These are phyloP conservation scores for Bubo blakistoni DNA, from an alignment of 2,113 vertebrate genomes.

Conservation along the genomic window DNA sequence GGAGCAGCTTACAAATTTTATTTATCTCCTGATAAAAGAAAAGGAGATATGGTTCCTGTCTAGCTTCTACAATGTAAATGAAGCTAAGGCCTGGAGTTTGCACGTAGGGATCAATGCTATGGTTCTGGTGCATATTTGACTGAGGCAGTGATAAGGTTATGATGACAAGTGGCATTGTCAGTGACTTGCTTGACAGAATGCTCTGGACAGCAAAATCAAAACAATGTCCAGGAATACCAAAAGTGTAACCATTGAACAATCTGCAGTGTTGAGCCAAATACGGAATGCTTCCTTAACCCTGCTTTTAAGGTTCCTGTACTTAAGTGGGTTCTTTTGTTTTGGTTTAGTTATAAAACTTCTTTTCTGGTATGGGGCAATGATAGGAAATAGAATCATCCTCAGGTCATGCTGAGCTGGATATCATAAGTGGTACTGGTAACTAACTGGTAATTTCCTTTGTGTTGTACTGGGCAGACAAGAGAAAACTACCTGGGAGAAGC, in stretches of 20 bases:
- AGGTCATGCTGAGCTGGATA: background rate
- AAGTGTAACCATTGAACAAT: background rate
- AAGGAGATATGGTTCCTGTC: background rate
- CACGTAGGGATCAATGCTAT: background rate
- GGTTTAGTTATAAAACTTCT: background rate
- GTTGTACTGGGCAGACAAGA: slow-evolving; percentile 58
- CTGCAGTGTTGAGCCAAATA: background rate
- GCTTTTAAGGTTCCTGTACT: background rate
- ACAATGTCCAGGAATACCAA: background rate
- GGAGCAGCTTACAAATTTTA: background rate
- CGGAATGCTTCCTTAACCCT: background rate
- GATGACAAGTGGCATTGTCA: background rate
- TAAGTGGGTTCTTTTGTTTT: background rate
- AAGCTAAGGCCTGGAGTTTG: background rate
- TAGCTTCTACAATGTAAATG: background rate
- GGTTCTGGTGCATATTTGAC: background rate
- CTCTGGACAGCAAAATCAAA: background rate
- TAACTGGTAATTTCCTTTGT: background rate
- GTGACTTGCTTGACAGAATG: background rate
- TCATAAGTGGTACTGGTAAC: background rate
- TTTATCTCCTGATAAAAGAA: background rate
- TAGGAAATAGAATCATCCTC: background rate
- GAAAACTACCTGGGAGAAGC: slow-evolving; percentile 76
- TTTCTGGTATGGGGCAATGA: background rate
- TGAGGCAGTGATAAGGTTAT: background rate